Evolutionary conservation across 1,140 invertebrate genomes (phyloP).

Genomic region (Drosophila tani): DNA sequence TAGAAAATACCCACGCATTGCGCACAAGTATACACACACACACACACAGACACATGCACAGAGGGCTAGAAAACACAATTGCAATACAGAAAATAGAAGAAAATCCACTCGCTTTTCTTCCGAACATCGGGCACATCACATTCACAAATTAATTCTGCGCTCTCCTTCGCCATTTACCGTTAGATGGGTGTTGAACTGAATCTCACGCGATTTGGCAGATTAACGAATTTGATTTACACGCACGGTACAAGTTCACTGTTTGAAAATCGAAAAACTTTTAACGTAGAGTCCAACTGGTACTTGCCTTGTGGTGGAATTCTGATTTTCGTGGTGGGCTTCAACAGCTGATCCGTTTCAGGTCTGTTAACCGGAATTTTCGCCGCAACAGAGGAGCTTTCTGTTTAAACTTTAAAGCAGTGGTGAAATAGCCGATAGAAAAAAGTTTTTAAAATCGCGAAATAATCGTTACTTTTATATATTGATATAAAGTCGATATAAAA

Average conservation of each 20-base stretch:
- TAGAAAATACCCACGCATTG: conserved; percentile 53
- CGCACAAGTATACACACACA: conserved; percentile 49
- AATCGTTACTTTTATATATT: too few relatives aligned
- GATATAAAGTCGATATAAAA: too few relatives aligned
- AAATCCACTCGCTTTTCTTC: conserved; percentile 24
- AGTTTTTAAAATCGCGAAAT: too few relatives aligned
- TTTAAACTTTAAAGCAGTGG: neutral
- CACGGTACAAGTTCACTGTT: conserved; percentile 26
- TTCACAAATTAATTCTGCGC: conserved; percentile 18
- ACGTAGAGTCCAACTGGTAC: conserved; percentile 17
- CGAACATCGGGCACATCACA: neutral
- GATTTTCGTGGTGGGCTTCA: conserved; percentile 11
- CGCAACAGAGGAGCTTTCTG: neutral
- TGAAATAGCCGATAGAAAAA: neutral
- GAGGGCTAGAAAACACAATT: conserved; percentile 29
- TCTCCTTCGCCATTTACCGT: conserved; percentile 27
- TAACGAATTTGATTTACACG: conserved; percentile 19
- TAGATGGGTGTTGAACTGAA: conserved; percentile 15
- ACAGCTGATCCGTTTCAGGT: conserved; percentile 7
- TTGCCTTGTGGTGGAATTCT: conserved; percentile 16
- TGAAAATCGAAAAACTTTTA: conserved; percentile 38
- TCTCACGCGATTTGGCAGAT: conserved; percentile 40
- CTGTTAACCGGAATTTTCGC: conserved; percentile 1
- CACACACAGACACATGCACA: conserved; percentile 24
- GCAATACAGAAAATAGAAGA: conserved; percentile 42